Conservation (phyloP, 2,113 vertebrate genomes). For the Dasypus novemcinctus region DNA sequence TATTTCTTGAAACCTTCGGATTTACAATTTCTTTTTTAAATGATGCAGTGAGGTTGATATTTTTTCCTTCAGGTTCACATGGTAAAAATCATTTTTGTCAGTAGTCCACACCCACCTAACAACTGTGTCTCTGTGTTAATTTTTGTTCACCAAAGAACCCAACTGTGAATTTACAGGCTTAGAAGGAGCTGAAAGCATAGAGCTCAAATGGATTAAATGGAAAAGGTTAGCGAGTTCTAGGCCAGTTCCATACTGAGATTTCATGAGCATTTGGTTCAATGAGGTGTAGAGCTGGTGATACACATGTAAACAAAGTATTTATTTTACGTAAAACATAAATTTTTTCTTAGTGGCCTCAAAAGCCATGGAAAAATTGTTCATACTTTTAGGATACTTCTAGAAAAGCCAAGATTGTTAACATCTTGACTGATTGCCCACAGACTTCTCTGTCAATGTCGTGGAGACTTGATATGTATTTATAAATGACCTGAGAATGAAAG, state of each 20-base stretch:
- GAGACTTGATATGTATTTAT: background rate
- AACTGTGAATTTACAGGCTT: background rate
- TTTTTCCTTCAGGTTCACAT: background rate
- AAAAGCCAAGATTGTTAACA: background rate
- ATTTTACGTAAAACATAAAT: background rate
- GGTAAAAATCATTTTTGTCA: background rate
- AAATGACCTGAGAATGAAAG: background rate
- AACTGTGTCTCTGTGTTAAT: background rate
- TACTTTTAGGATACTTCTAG: background rate
- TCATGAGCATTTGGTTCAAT: background rate
- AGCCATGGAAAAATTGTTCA: background rate
- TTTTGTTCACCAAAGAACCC: background rate
- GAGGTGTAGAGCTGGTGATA: background rate
- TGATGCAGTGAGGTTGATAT: background rate
- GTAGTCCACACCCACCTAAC: background rate
- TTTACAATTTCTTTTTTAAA: background rate
- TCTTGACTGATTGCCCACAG: background rate
- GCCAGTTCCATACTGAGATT: background rate
- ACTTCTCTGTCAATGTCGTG: background rate
- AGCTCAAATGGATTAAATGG: accelerated
- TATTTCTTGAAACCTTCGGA: background rate
- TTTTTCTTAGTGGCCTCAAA: background rate
- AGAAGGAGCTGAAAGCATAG: background rate
- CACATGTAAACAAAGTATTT: background rate
- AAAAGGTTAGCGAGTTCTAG: no score